A percentile compares a stretch with the other conserved stretches of the same genome.
phyloP scores from a whole-genome alignment of 2,888 invertebrate species.

The Pharmacophagus antenor region DNA sequence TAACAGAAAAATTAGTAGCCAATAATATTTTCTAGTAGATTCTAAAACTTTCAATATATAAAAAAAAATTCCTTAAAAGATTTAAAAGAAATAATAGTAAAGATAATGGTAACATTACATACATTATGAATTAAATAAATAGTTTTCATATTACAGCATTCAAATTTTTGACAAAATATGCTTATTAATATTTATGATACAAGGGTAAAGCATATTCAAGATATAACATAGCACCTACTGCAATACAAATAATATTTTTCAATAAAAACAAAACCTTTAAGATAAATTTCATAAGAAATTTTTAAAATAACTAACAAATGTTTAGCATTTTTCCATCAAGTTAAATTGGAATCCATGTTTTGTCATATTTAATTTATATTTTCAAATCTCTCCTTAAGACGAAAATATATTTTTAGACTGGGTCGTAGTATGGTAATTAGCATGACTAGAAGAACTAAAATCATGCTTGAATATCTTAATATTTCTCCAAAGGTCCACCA shows the following conservation, averaged over 20 bases:
- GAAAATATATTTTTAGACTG: conserved; percentile 69
- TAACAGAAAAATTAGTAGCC: too few species aligned
- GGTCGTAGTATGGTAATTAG: conserved; percentile 68
- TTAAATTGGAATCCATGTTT: background rate
- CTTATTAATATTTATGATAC: background rate
- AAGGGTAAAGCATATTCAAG: conserved; percentile 9
- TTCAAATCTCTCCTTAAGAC: conserved; percentile 69
- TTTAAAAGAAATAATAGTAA: too few species aligned
- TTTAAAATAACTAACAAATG: conserved; percentile 4
- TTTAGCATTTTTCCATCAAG: background rate
- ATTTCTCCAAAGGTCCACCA: conserved; percentile 71
- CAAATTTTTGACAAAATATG: too few species aligned
- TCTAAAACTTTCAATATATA: background rate
- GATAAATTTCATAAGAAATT: conserved; percentile 1
- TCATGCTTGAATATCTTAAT: conserved; percentile 56
- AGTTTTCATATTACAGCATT: too few species aligned
- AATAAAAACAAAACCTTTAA: conserved; percentile 8
- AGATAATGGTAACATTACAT: background rate
- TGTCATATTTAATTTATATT: conserved; percentile 51
- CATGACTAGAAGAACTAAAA: conserved; percentile 59
- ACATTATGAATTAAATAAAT: background rate
- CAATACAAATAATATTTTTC: conserved; percentile 9
- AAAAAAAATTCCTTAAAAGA: background rate
- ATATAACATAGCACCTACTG: conserved; percentile 13
- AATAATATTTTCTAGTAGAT: too few species aligned